Conservation (phyloP, 1,140 invertebrate species). For the Teleopsis dalmanni region DNA sequence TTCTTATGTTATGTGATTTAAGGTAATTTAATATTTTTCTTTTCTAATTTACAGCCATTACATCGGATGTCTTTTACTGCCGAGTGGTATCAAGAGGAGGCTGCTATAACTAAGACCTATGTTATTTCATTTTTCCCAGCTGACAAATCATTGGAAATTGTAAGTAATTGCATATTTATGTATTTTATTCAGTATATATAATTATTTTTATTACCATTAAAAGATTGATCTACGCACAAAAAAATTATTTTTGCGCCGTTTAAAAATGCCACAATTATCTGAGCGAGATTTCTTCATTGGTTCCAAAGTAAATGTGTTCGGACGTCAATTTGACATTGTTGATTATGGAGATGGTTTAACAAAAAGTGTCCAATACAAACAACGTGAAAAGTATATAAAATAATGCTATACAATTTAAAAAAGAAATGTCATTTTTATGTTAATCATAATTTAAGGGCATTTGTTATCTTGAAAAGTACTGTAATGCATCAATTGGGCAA, state of each 20-base stretch:
- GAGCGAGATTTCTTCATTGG: slow-evolving; percentile 69
- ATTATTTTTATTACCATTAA: no score
- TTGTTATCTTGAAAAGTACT: slow-evolving; percentile 67
- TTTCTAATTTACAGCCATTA: no score
- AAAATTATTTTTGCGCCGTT: slow-evolving; percentile 67
- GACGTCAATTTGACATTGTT: slow-evolving; percentile 66
- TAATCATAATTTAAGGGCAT: slow-evolving; percentile 61
- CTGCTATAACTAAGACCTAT: slow-evolving; percentile 62
- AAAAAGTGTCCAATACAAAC: slow-evolving; percentile 51
- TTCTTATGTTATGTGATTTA: no score
- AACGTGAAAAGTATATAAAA: slow-evolving; percentile 53
- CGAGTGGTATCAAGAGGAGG: slow-evolving; percentile 76
- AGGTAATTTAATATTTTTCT: no score
- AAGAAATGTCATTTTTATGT: neutral
- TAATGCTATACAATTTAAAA: neutral
- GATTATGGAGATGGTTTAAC: slow-evolving; percentile 69
- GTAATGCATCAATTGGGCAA: slow-evolving; percentile 62
- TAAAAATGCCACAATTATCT: slow-evolving; percentile 59
- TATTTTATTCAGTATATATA: neutral
- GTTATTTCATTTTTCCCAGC: slow-evolving; percentile 65
- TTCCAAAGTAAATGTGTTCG: slow-evolving; percentile 66
- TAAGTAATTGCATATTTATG: slow-evolving; percentile 34
- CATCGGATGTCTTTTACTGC: slow-evolving; percentile 54
- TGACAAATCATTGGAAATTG: slow-evolving; percentile 70
- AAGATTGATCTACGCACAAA: slow-evolving; percentile 72